Evolutionary conservation across 2,888 invertebrate species (phyloP), one percentile per base, ranked within the genome.

Genomic region (Sinopyrophorus schimmeli): DNA sequence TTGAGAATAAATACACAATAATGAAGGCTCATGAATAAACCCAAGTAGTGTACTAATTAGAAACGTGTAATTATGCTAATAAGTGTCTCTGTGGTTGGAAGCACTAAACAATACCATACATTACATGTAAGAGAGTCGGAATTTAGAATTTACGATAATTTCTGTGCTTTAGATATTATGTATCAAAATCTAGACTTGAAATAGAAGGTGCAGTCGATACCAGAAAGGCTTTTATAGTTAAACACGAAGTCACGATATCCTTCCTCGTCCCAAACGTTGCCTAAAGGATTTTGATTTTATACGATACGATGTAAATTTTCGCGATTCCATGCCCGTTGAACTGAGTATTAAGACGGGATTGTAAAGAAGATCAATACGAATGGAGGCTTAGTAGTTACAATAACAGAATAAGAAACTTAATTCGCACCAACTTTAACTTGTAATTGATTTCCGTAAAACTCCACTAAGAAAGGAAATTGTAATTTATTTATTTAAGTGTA

Each of bases 61-160:
- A 7, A 20, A 43, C 37, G 37, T 42, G 42, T 43, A 48, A 48
- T 48, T 48, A 48, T 43, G 48, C 30, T 48, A 43, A 47, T 47
- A 40, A 42, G 34, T 47, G 40, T 42, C 26, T 48, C 37, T 30
- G 35, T 15, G 37, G 37, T 38, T 37, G 30, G 35, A 35, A 46
- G 31, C 31, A 15, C 14, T 24, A 18, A 30, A 38, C 24, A 38
- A 37, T 37, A 11, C 38, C 18, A 26, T 30, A 18, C n/a, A n/a
- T n/a, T n/a, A n/a, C n/a, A n/a, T n/a, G n/a, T n/a, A 24, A 18
- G 30, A 38, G 38, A 15, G n/a, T 18, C 21, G 18, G 28, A 30
- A 46, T 30, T 23, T 17, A 23, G 14, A 30, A 46, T 38, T 38
- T 18, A 10, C 17, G 5, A 14, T 9, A 38, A 30, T 23, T 15